These are phyloP conservation scores for Sula dactylatra DNA, from an alignment of 2,113 vertebrate species.

Conservation along the genomic window DNA sequence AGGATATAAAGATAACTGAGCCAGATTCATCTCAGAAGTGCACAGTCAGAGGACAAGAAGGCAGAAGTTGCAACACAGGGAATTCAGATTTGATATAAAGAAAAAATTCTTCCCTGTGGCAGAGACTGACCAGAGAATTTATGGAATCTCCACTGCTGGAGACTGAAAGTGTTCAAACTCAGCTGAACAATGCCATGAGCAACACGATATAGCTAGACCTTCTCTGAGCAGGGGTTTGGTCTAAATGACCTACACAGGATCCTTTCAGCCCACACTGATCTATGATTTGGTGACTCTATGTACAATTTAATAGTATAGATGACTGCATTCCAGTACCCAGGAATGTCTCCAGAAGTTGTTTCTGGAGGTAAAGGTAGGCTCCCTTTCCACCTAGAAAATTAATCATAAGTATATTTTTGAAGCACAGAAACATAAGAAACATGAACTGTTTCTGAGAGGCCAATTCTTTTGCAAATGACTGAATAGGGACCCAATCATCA, in stretches of 20 bases:
- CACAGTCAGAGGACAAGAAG: neutral
- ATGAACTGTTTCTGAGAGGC: neutral
- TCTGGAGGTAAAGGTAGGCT: neutral
- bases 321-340: neutral
- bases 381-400: neutral
- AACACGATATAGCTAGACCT: neutral
- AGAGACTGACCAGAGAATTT: neutral
- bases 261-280: neutral
- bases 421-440: neutral
- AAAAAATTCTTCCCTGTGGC: neutral
- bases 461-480: neutral
- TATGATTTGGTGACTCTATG: neutral
- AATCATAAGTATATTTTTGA: neutral
- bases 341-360: neutral
- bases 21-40: neutral
- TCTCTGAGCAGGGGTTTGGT: neutral
- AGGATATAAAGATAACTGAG: neutral
- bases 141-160: neutral
- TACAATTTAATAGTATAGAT: neutral
- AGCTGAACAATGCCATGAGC: neutral
- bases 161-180: neutral
- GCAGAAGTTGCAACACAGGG: neutral
- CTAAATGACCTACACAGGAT: neutral
- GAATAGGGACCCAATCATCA: neutral
- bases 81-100: neutral